Conservation (phyloP, 2,797 vertebrate species). For the Okamejei kenojei region DNA sequence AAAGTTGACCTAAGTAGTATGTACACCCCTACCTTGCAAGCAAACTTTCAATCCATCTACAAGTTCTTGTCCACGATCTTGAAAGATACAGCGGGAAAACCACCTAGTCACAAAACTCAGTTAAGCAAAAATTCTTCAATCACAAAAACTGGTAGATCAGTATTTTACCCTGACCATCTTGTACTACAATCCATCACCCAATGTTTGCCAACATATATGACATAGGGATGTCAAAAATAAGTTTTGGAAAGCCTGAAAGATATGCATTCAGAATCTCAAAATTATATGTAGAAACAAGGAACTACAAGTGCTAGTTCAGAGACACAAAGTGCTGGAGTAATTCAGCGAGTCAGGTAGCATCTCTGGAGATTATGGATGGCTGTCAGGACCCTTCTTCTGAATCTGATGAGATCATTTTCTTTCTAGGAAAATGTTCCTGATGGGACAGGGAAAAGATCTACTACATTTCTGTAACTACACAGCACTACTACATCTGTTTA, state of each 20-base stretch:
- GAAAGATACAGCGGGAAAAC: constrained; percentile 88
- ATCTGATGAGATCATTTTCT: background rate
- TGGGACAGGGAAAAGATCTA: background rate
- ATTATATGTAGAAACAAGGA: background rate
- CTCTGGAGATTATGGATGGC: no score
- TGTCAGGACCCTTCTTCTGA: background rate
- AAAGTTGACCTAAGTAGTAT: background rate
- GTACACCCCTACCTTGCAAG: constrained; percentile 59
- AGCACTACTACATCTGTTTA: background rate
- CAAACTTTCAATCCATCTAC: constrained; percentile 84
- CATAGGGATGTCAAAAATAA: background rate
- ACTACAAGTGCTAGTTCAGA: no score
- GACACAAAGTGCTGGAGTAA: no score
- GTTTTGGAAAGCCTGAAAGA: background rate
- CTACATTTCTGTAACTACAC: background rate
- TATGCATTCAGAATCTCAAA: background rate
- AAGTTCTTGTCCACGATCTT: constrained; percentile 81
- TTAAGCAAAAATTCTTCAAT: background rate
- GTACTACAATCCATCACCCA: background rate
- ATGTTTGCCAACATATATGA: background rate
- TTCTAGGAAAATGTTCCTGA: background rate
- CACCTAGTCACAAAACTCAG: constrained; percentile 62
- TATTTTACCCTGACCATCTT: background rate
- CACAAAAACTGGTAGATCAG: background rate
- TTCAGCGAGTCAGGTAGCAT: no score